Conservation (phyloP, 2,888 invertebrate genomes). For the Lydus trimaculatus region DNA sequence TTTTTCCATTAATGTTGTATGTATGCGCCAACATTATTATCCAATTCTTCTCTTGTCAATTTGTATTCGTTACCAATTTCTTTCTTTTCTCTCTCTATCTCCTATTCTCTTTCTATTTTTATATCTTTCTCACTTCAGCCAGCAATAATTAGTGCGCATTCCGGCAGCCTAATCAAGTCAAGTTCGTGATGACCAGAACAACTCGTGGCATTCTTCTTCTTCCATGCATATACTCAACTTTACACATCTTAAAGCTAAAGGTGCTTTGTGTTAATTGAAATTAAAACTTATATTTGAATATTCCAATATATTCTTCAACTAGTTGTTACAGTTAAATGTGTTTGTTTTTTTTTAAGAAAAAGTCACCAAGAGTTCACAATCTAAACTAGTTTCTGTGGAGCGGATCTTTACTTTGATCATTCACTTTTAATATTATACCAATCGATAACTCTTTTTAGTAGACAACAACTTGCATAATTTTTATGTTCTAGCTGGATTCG, state of each 20-base stretch:
- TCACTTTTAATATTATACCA: background rate
- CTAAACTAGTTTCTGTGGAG: constrained; percentile 52
- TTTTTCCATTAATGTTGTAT: background rate
- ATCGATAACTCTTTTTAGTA: constrained; percentile 40
- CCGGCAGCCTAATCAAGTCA: constrained; percentile 9
- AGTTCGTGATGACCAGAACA: background rate
- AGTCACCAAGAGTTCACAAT: constrained; percentile 16
- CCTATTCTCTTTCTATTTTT: background rate
- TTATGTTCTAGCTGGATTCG: constrained; percentile 49
- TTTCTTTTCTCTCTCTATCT: background rate
- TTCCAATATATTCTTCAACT: too few relatives aligned
- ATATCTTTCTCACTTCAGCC: background rate
- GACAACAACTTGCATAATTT: constrained; percentile 52
- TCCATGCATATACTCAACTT: background rate
- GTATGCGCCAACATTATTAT: constrained; percentile 2
- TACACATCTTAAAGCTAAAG: too few relatives aligned
- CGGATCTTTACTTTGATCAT: constrained; percentile 47
- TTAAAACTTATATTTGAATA: background rate
- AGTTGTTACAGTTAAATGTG: too few relatives aligned
- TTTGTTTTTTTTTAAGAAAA: background rate
- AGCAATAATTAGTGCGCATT: constrained; percentile 3
- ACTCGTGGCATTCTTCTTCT: constrained; percentile 2
- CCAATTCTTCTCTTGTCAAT: constrained; percentile 8
- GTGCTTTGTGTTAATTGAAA: background rate
- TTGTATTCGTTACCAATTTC: constrained; percentile 14